Conservation (phyloP, 2,888 invertebrate species). For the Biston stratarius region DNA sequence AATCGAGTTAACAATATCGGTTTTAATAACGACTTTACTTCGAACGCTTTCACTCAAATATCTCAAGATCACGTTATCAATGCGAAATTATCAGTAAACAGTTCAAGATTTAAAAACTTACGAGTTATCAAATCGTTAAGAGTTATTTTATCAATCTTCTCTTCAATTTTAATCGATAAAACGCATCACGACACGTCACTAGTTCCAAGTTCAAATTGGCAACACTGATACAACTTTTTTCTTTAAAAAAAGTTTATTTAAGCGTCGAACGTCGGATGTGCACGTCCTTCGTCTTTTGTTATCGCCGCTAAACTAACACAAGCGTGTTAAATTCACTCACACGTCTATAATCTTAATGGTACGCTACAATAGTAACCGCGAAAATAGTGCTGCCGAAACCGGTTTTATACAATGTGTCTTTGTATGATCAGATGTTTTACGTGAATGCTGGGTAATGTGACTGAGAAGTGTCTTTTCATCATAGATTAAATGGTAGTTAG, state of each 20-base stretch:
- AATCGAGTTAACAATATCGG: slow-evolving; percentile 56
- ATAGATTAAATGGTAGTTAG: slow-evolving; percentile 11
- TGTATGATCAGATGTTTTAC: slow-evolving; percentile 61
- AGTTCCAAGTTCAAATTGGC: slow-evolving; percentile 38
- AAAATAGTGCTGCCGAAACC: slow-evolving; percentile 71
- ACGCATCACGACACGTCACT: slow-evolving; percentile 42
- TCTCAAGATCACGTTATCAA: slow-evolving; percentile 53
- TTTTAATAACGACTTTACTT: slow-evolving; percentile 49
- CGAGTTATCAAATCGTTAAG: slow-evolving; percentile 5
- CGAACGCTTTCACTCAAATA: slow-evolving; percentile 51
- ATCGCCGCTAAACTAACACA: slow-evolving; percentile 72
- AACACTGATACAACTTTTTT: slow-evolving; percentile 40
- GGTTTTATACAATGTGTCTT: slow-evolving; percentile 62
- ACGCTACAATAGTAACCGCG: slow-evolving; percentile 66
- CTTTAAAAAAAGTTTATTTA: slow-evolving; percentile 31
- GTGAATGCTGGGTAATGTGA: slow-evolving; percentile 64
- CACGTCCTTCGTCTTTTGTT: slow-evolving; percentile 73
- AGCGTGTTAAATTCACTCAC: slow-evolving; percentile 63
- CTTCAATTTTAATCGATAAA: slow-evolving; percentile 24
- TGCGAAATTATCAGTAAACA: slow-evolving; percentile 25
- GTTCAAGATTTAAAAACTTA: slow-evolving; percentile 2
- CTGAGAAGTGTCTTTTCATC: slow-evolving; percentile 65
- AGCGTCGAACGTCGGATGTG: slow-evolving; percentile 45
- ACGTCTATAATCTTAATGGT: slow-evolving; percentile 62
- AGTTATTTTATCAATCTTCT: slow-evolving; percentile 27